phyloP scores from a whole-genome alignment of 2,113 vertebrate species.

The Melanocharis versteri region DNA sequence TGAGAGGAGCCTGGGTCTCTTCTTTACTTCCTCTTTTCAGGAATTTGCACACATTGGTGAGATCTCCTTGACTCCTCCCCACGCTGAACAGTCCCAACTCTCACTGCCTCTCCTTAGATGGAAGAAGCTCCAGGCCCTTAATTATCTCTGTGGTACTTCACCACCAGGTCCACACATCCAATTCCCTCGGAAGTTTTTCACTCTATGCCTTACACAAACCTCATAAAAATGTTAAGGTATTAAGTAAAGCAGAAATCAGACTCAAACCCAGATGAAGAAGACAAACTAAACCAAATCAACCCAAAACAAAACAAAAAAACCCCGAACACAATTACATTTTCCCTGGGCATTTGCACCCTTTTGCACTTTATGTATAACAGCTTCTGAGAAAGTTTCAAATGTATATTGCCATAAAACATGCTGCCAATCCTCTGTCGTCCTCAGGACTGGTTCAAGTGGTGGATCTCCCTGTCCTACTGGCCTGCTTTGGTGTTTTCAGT shows the following conservation, averaged over 20 bases:
- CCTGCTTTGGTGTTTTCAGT: neutral
- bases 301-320: neutral
- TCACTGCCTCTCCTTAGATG: neutral
- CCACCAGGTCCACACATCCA: neutral
- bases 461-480: neutral
- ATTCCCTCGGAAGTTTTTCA: neutral
- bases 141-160: neutral
- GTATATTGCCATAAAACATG: neutral
- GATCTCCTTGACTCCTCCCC: neutral
- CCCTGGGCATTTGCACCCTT: neutral
- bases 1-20: neutral
- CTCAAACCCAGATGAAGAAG: neutral
- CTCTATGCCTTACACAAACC: neutral
- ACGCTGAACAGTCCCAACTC: neutral
- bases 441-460: neutral
- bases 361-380: neutral
- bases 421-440: neutral
- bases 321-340: neutral
- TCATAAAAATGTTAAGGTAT: neutral
- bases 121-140: neutral
- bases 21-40: neutral
- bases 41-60: neutral
- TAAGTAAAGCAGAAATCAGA: neutral
- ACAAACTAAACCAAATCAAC: neutral
- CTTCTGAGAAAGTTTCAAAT: neutral